Percentiles rank a stretch among this genome's conserved stretches.
Evolutionary conservation across 2,888 invertebrate genomes (phyloP).

Genomic region (Euplexia lucipara): DNA sequence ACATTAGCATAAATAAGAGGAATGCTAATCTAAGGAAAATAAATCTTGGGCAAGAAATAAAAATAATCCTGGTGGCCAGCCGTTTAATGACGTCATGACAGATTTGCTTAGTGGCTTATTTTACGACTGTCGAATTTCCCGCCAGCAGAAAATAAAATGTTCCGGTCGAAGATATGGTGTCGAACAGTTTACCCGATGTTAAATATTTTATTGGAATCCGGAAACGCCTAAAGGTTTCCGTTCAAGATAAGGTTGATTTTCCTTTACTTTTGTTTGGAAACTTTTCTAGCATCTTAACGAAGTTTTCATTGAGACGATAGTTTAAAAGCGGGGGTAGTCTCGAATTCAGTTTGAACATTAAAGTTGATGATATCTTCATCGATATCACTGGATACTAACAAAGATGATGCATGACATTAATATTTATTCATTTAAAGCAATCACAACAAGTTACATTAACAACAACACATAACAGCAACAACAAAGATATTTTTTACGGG

Average conservation of each 20-base stretch:
- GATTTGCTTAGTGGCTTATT: conserved; percentile 73
- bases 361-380: neutral
- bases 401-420: neutral
- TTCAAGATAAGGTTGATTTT: conserved; percentile 48
- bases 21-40: conserved; percentile 90
- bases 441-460: too few species aligned
- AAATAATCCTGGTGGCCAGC: conserved; percentile 84
- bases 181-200: conserved; percentile 43
- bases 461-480: too few species aligned
- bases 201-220: conserved; percentile 56
- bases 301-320: conserved; percentile 36
- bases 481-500: too few species aligned
- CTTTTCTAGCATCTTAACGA: conserved; percentile 39
- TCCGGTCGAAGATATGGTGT: conserved; percentile 48
- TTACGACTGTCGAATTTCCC: conserved; percentile 63
- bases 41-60: conserved; percentile 88
- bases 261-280: conserved; percentile 31
- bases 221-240: conserved; percentile 35
- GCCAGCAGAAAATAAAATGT: conserved; percentile 62
- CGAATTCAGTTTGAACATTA: conserved; percentile 16
- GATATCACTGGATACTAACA: neutral
- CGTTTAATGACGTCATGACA: conserved; percentile 83
- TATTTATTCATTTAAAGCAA: too few species aligned
- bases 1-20: conserved; percentile 91
- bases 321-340: conserved; percentile 20